Evolutionary conservation across 2,113 vertebrate species (phyloP).

Genomic region (Pipra filicauda): DNA sequence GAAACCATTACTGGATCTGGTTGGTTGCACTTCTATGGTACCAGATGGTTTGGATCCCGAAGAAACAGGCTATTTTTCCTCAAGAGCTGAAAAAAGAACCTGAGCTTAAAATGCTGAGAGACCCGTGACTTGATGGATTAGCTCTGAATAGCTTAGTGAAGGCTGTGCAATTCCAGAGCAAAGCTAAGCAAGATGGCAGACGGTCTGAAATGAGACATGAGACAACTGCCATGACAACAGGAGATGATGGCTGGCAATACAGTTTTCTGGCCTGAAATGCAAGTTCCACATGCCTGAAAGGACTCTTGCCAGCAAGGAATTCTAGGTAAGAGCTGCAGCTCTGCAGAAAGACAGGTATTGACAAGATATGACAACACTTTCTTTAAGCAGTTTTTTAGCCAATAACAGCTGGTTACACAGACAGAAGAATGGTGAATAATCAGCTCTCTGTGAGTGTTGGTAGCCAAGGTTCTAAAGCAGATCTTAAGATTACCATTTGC

Average conservation of each 20-base stretch:
- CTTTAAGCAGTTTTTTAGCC: neutral
- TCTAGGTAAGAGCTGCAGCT: neutral
- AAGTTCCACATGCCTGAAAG: neutral
- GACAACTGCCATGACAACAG: neutral
- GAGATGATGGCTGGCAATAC: neutral
- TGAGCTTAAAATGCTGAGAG: slow-evolving; percentile 8
- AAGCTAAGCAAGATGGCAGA: neutral
- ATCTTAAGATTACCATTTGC: neutral
- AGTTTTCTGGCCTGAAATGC: neutral
- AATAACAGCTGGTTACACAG: neutral
- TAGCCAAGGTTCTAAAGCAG: neutral
- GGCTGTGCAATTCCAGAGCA: neutral
- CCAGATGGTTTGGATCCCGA: slow-evolving; percentile 54
- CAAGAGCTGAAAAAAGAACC: slow-evolving; percentile 68
- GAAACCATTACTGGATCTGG: slow-evolving; percentile 51
- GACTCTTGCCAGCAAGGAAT: neutral
- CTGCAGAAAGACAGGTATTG: neutral
- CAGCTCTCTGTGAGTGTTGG: neutral
- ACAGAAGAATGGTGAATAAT: neutral
- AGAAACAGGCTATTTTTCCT: slow-evolving; percentile 62
- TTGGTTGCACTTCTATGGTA: slow-evolving; percentile 38
- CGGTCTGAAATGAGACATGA: neutral
- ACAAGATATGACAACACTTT: neutral
- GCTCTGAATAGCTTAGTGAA: neutral
- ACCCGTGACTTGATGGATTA: neutral